Conservation (phyloP, 2,113 vertebrate genomes). For the Microtus montanus region DNA sequence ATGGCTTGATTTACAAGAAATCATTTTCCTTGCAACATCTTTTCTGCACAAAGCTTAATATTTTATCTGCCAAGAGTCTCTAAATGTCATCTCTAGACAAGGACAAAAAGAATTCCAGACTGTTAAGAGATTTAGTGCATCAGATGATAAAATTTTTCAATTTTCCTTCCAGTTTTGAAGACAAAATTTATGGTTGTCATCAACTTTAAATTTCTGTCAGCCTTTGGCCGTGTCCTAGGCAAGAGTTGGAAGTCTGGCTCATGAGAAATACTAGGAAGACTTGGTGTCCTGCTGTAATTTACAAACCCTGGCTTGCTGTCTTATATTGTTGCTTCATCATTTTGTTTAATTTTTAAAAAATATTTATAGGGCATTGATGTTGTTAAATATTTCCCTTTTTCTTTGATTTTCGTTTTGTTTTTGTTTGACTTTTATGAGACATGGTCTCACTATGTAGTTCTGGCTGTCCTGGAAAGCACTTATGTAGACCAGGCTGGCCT, state of each 20-base stretch:
- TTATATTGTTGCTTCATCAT: background rate
- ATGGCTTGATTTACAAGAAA: background rate
- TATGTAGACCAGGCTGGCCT: background rate
- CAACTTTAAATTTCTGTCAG: constrained; percentile 32
- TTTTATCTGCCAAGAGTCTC: background rate
- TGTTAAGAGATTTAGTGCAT: constrained; percentile 26
- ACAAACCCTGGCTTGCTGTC: background rate
- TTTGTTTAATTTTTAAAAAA: background rate
- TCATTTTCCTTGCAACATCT: background rate
- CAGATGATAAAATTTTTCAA: constrained; percentile 13
- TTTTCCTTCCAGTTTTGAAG: constrained; percentile 47
- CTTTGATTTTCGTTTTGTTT: background rate
- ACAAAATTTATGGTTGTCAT: background rate
- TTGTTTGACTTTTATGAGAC: background rate
- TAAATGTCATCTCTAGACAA: constrained; percentile 20
- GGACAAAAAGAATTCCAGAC: constrained; percentile 5
- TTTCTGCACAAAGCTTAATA: constrained; percentile 9
- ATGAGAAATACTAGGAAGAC: background rate
- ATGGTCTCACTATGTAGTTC: background rate
- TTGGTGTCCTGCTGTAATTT: background rate
- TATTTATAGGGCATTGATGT: constrained; percentile 1
- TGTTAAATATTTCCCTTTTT: background rate
- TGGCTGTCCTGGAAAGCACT: background rate
- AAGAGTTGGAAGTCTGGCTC: background rate
- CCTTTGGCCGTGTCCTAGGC: background rate